Conservation (phyloP, 2,113 vertebrate genomes). For the Mixornis gularis region DNA sequence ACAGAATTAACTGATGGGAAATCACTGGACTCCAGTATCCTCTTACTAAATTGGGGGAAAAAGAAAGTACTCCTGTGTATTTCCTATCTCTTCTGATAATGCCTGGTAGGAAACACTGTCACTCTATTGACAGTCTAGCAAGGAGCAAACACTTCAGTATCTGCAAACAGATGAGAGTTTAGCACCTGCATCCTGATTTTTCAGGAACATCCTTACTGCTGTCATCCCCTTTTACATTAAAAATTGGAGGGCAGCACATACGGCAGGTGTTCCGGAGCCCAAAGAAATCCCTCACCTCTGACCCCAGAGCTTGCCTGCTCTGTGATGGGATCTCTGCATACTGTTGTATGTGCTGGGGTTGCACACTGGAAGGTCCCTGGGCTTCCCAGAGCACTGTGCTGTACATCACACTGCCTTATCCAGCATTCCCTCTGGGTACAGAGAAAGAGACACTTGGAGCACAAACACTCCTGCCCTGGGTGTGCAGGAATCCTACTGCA, state of each 20-base stretch:
- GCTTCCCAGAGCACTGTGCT: background rate
- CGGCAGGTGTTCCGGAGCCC: background rate
- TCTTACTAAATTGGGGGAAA: background rate
- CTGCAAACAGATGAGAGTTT: background rate
- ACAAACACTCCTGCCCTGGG: background rate
- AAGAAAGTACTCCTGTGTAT: background rate
- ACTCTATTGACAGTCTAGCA: background rate
- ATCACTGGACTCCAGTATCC: conserved; percentile 87
- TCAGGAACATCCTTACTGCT: background rate
- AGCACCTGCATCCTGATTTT: background rate
- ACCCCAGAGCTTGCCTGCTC: background rate
- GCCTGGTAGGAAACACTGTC: background rate
- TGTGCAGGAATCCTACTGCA: background rate
- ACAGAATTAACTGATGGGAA: conserved; percentile 78
- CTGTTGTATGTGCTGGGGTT: background rate
- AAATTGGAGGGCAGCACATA: background rate
- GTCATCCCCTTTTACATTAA: background rate
- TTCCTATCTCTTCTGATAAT: background rate
- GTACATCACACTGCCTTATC: background rate
- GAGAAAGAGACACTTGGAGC: background rate
- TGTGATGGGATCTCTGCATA: background rate
- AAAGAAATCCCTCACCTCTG: background rate
- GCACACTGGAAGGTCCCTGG: background rate
- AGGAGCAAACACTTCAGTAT: background rate
- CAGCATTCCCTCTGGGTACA: background rate